Conservation (phyloP, 2,113 vertebrate genomes). For the Hylia prasina region DNA sequence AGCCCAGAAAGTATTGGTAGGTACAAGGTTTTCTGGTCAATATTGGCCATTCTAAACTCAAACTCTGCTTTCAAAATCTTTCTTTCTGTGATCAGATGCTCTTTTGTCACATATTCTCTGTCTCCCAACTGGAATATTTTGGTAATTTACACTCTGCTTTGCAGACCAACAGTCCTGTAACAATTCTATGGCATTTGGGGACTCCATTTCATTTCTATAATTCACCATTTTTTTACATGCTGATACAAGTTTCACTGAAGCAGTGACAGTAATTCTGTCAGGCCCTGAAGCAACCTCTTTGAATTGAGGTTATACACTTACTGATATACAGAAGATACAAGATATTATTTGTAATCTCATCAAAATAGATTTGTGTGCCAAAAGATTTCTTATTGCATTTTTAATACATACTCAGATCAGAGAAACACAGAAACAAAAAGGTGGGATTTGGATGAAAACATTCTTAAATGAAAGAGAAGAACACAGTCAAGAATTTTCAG, state of each 20-base stretch:
- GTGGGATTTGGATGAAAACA: not conserved
- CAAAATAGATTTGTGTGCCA: not conserved
- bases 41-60: not conserved
- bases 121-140: not conserved
- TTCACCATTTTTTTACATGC: accelerated
- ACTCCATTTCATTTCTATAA: not conserved
- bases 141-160: not conserved
- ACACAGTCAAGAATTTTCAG: not conserved
- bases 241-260: not conserved
- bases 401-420: not conserved
- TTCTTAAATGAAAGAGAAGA: not conserved
- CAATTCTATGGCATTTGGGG: not conserved
- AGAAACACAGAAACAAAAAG: not conserved
- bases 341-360: not conserved
- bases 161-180: not conserved
- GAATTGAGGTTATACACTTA: not conserved
- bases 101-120: not conserved
- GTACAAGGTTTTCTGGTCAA: not conserved
- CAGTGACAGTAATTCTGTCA: not conserved
- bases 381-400: not conserved
- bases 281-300: not conserved
- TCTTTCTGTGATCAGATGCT: not conserved
- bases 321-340: not conserved
- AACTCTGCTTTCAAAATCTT: not conserved
- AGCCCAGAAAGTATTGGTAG: not conserved